phyloP scores from a whole-genome alignment of 2,113 vertebrate species.

The Tachuris rubrigastra region DNA sequence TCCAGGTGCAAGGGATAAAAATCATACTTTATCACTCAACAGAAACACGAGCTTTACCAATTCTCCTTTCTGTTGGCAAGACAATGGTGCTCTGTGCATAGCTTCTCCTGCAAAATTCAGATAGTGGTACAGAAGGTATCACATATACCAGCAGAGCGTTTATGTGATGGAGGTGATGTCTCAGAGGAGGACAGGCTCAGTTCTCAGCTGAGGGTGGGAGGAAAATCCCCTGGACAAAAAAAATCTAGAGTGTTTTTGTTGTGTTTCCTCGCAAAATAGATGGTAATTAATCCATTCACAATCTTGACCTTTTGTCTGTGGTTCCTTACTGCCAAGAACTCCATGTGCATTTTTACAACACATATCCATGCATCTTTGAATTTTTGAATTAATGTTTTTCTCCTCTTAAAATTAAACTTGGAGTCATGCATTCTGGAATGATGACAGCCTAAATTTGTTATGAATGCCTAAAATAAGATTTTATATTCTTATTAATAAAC shows the following conservation, averaged over 20 bases:
- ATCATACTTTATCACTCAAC: not conserved
- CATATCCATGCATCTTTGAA: not conserved
- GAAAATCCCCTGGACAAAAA: not conserved
- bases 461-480: not conserved
- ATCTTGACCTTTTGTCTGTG: not conserved
- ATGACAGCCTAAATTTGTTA: not conserved
- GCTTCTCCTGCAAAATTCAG: not conserved
- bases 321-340: not conserved
- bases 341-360: not conserved
- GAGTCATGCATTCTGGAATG: not conserved
- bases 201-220: not conserved
- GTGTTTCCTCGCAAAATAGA: not conserved
- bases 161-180: not conserved
- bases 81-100: not conserved
- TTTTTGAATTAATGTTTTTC: not conserved
- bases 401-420: not conserved
- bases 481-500: not conserved
- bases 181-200: rapidly evolving
- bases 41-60: not conserved
- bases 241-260: not conserved
- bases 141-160: not conserved
- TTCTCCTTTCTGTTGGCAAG: not conserved
- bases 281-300: not conserved
- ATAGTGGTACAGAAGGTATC: not conserved
- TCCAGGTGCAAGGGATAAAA: not conserved